Evolutionary conservation across 2,113 vertebrate species (phyloP), one percentile per base, ranked within the genome.

Genomic region (Gila orcuttii): DNA sequence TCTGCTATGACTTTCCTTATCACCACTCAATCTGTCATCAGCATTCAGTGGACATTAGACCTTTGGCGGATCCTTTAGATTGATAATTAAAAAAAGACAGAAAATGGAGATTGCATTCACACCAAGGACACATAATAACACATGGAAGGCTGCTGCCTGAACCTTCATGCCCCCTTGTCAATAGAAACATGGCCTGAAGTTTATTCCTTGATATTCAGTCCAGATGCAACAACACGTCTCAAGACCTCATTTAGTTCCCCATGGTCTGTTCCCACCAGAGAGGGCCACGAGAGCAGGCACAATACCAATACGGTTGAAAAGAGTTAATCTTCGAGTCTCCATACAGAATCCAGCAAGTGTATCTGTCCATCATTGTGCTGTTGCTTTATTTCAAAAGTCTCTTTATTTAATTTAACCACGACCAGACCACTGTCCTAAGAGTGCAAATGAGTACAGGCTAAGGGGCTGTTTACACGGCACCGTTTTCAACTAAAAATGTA

Each of bases 21-120:
- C n/a, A 19, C 64, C 9, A 19, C 45, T 28, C 84, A 79, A 42
- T 55, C 45, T 66, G 73, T 77, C 59, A 78, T 77, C 28, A 66
- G 71, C 45, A 55, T 78, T 85, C 71, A 82, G 64, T 31, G 80
- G 62, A 69, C 45, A 82, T 50, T 52, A 82, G 80, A 69, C 68
- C 62, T 69, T 69, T 82, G 45, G 64, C 11, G 45, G 62, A 82
- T 28, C 69, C 80, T 69, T 12, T 86, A 66, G 31, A 57, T 80
- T 69, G 55, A 60, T 86, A 71, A 86, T 82, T 80, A 80, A 73
- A 25, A 45, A 86, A 80, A 73, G 36, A 45, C 77, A 74, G 21
- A 80, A 71, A 47, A 59, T 60, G 39, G 71, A 80, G 66, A 50
- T 69, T 76, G 83, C 59, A 52, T 78, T 85, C 75, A 78, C 28